Percentiles rank a stretch among this genome's conserved stretches.
Conservation (phyloP, 2,797 vertebrate genomes). For the Okamejei kenojei region DNA sequence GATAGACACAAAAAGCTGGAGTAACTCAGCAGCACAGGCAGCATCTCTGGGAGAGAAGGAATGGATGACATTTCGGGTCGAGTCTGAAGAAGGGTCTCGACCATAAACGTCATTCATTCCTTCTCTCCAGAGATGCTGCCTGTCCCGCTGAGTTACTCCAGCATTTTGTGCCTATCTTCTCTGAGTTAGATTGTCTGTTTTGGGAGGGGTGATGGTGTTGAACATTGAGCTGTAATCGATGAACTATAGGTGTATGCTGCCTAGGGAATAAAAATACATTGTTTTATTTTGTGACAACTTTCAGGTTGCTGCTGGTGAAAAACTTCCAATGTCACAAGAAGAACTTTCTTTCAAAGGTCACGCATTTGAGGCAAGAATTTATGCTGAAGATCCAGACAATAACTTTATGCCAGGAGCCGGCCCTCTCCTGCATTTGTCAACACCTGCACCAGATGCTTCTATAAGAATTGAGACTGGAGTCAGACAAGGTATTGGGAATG, state of each 20-base stretch:
- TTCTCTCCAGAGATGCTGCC: too few relatives aligned
- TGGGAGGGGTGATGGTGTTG: too few relatives aligned
- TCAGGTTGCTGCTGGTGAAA: constrained; percentile 89
- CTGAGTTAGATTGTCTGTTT: too few relatives aligned
- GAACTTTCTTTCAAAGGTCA: constrained; percentile 79
- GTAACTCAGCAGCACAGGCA: too few relatives aligned
- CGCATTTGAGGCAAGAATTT: constrained; percentile 92
- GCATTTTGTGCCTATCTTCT: too few relatives aligned
- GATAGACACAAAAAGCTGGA: too few relatives aligned
- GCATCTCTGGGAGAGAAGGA: too few relatives aligned
- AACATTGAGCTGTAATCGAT: too few relatives aligned
- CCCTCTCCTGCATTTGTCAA: constrained; percentile 79
- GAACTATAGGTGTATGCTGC: background rate
- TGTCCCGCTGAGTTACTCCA: too few relatives aligned
- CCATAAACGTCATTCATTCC: too few relatives aligned
- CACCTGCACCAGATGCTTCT: constrained; percentile 63
- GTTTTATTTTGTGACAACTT: constrained; percentile 37
- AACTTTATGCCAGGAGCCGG: constrained; percentile 90
- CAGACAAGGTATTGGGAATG: constrained; percentile 67
- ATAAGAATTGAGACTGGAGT: constrained; percentile 93
- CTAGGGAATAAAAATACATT: background rate
- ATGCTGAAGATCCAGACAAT: constrained; percentile 86
- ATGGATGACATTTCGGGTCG: too few relatives aligned
- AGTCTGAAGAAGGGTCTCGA: too few relatives aligned
- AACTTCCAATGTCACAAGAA: constrained; percentile 80